Base-by-base conservation (phyloP, 2,797 vertebrate genomes). In the Periophthalmus magnuspinnatus region DNA sequence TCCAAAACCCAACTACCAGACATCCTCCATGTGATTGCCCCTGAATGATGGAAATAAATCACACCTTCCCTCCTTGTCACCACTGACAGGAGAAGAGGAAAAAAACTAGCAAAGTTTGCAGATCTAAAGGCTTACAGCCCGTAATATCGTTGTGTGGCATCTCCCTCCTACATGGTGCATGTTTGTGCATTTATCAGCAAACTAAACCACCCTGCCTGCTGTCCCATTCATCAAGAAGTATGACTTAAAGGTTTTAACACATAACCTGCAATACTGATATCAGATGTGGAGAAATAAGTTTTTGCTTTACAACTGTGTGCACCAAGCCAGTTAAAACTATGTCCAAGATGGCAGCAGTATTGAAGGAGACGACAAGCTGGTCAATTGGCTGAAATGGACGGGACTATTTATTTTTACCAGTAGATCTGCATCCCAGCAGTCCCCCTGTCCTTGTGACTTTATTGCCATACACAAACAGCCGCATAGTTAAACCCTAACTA, bases 21-120 rank as follows among this genome's bases (percentile, higher is more conserved):
- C 62, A 9, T 77, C 75, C 79, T 45, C 38, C 75, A 83, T 81
- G 71, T 86, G 90, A 77, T 81, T 81, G 75, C 83, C n/a, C 41
- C 68, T 78, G 77, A 91, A 86, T 77, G 81, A 85, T 66, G 60
- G 70, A 77, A 83, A 88, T 89, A 82, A 87, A 89, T 88, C 88
- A 88, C 76, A 13, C 33, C 71, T 24, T 50, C 68, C 70, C 57
- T 55, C 70, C 76, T 71, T 82, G 84, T 83, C 88, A 83, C 64
- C 28, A 6, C 36, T 67, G 75, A 77, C 55, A 48, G 21, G 47
- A 66, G 61, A 67, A 62, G 73, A 67, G 55, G 66, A 57, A 69
- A 59, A n/a, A 67, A 68, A 56, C 67, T 47, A 63, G 68, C 52
- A 79, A 78, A 79, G 67, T 70, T 63, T 0, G 33, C 65, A 72